Percentiles rank a stretch among this genome's conserved stretches.
Evolutionary conservation across 2,888 invertebrate species (phyloP).

Genomic region (Ormyrus nitidulus): DNA sequence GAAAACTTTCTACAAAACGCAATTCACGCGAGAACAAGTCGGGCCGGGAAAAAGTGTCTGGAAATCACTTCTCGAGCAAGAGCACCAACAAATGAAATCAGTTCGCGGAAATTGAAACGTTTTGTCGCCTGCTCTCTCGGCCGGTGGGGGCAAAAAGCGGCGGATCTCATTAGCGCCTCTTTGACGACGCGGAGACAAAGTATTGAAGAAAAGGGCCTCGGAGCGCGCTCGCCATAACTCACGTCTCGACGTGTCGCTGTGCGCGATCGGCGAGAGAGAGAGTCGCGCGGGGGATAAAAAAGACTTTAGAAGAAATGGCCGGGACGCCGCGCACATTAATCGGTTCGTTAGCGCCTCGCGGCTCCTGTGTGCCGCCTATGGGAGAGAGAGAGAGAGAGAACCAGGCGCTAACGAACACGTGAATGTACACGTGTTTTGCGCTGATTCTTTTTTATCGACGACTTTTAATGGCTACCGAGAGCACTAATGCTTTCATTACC

Average conservation of each 20-base stretch:
- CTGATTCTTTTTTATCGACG: neutral
- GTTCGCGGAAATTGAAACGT: conserved; percentile 24
- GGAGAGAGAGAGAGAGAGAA: neutral
- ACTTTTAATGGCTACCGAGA: too few species aligned
- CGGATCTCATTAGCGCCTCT: conserved; percentile 29
- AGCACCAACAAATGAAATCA: neutral
- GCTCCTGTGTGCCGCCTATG: neutral
- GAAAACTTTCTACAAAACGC: too few species aligned
- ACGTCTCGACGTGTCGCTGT: conserved; percentile 56
- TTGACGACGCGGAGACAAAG: conserved; percentile 9
- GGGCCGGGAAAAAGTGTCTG: too few species aligned
- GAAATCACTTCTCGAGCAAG: too few species aligned
- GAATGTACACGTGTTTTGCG: conserved; percentile 32
- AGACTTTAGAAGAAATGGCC: conserved; percentile 63
- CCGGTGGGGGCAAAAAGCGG: neutral
- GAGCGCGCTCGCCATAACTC: conserved; percentile 58
- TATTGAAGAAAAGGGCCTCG: conserved; percentile 18
- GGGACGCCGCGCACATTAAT: conserved; percentile 64
- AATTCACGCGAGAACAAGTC: too few species aligned
- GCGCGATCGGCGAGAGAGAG: neutral
- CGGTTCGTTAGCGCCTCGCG: conserved; percentile 61
- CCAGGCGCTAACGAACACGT: conserved; percentile 30
- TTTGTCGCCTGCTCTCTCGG: neutral
- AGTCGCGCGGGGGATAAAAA: conserved; percentile 59
- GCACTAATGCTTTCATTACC: too few species aligned